Evolutionary conservation across 1,140 invertebrate genomes (phyloP), one percentile per base, ranked within the genome.

Genomic region (Pogonomyrmex californicus): DNA sequence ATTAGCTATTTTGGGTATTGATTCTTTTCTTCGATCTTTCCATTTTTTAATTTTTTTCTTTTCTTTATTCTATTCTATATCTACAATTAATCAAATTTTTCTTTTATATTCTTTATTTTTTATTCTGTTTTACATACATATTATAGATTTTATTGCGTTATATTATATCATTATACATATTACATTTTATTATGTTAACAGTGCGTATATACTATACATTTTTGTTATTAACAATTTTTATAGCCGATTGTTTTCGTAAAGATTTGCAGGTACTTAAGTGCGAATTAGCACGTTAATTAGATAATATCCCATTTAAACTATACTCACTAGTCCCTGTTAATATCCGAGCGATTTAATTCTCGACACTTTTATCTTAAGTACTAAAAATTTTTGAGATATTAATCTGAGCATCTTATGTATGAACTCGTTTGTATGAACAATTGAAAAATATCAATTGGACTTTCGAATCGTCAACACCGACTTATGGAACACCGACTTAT

Each of bases 381-480:
- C 3, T 44, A 47, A 44, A 38, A 44, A 51, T 41, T 51, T 51
- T 76, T 6, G 0, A 36, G 56, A 82, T 44, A 41, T 36, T 33
- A 68, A 71, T 58, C 30, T 36, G 33, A 47, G 10, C 30, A 82
- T n/a, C 17, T 47, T 2, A 0, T 23, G n/a, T 38, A 9, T 38
- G 41, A 66, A 66, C 65, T 41, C 47, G 7, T 65, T 47, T 47
- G 17, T 54, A 54, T 36, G 51, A 17, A 71, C 41, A 5, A 60
- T 44, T 47, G 36, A 83, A 71, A 79, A 86, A 86, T 56, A 79
- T 58, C 14, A 49, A 54, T 36, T 62, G 51, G 75, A 89, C 51
- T 86, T 88, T 83, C 73, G 73, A 87, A 85, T 68, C n/a, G 7
- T 49, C 17, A 73, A 88, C 23, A 23, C 23, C 23, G 23, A 23